These are phyloP conservation scores for Peromyscus maniculatus DNA, from an alignment of 2,113 vertebrate genomes.

Conservation along the genomic window DNA sequence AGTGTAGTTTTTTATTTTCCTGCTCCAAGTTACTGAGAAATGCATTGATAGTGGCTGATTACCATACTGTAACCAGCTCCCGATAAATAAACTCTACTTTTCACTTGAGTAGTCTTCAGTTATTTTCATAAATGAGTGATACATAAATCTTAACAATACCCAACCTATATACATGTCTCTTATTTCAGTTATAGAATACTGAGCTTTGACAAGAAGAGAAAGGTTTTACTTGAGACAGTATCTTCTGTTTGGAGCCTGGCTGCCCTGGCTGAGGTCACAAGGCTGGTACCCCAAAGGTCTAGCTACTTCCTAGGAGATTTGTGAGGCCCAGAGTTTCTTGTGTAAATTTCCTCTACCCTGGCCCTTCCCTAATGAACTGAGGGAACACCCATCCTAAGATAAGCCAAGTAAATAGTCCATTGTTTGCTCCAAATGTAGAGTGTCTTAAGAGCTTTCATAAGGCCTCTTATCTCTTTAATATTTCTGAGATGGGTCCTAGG, in stretches of 20 bases:
- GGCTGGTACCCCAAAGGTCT: slow-evolving; percentile 23
- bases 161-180: not conserved
- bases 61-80: not conserved
- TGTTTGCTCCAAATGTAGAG: slow-evolving; percentile 77
- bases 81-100: not conserved
- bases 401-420: slow-evolving; percentile 78
- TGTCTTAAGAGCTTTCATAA: slow-evolving; percentile 76
- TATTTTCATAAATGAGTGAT: not conserved
- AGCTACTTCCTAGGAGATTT: slow-evolving; percentile 75
- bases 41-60: not conserved
- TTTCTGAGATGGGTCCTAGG: slow-evolving; percentile 64
- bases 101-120: not conserved
- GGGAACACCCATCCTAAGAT: slow-evolving; percentile 79
- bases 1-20: not conserved
- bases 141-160: not conserved
- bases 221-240: not conserved
- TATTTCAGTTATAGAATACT: not conserved
- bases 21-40: not conserved
- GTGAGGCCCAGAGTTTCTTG: slow-evolving; percentile 56
- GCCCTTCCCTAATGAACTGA: slow-evolving; percentile 69
- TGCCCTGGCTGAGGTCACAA: not conserved
- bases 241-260: slow-evolving; percentile 12
- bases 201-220: slow-evolving; percentile 9
- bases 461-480: slow-evolving; percentile 78
- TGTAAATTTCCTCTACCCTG: slow-evolving; percentile 74